A percentile compares a stretch with the other conserved stretches of the same genome.
These are phyloP conservation scores for Borostomias antarcticus DNA, from an alignment of 2,797 vertebrate genomes.

Conservation along the genomic window DNA sequence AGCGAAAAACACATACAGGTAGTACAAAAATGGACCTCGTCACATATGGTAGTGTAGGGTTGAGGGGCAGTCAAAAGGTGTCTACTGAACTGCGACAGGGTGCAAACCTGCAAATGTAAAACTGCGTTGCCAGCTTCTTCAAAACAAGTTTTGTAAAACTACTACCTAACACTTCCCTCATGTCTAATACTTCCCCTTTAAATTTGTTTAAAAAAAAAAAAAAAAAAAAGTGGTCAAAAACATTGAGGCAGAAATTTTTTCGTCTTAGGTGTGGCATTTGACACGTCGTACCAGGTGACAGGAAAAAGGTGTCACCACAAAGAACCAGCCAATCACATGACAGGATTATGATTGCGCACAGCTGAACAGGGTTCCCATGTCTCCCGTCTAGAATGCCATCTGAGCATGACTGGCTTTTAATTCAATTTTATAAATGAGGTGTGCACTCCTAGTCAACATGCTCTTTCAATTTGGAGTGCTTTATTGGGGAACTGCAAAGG, in stretches of 20 bases:
- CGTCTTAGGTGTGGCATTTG: conserved; percentile 70
- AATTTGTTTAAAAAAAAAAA: conserved; percentile 34
- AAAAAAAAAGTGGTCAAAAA: conserved; percentile 35
- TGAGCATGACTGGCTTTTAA: conserved; percentile 79
- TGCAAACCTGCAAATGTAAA: conserved; percentile 55
- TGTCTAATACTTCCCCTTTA: conserved; percentile 20
- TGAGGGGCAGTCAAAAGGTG: conserved; percentile 22
- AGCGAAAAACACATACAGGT: no score
- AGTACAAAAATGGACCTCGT: no score
- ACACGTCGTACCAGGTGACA: conserved; percentile 76
- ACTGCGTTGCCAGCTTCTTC: background rate
- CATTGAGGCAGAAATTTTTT: conserved; percentile 46
- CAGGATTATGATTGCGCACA: conserved; percentile 74
- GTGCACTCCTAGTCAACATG: conserved; percentile 76
- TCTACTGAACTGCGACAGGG: conserved; percentile 49
- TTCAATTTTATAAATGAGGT: conserved; percentile 82
- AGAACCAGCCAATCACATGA: conserved; percentile 72
- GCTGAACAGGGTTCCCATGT: conserved; percentile 59
- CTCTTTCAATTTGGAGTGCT: conserved; percentile 80
- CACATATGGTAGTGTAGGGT: background rate
- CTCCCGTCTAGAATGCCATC: conserved; percentile 66
- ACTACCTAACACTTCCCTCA: background rate
- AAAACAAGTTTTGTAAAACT: background rate
- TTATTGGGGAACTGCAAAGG: conserved; percentile 74
- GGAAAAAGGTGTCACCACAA: conserved; percentile 72